Conservation (phyloP, 2,888 invertebrate species). For the Drosophila basisetae region DNA sequence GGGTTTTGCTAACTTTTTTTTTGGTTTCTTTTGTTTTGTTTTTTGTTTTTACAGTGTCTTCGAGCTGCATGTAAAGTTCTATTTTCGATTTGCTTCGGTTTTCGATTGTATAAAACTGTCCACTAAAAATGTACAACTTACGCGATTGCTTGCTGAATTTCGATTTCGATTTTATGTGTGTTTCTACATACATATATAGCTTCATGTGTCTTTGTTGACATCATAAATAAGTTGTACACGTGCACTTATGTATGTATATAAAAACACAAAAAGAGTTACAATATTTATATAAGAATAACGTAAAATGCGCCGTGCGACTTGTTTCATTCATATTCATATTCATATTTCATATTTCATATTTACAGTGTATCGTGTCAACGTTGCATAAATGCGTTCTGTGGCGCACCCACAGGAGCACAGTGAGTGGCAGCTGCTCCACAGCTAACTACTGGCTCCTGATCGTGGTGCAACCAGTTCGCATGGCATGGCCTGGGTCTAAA, state of each 20-base stretch:
- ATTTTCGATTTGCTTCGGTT: conserved; percentile 12
- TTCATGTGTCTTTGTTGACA: conserved; percentile 11
- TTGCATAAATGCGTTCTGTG: conserved; percentile 26
- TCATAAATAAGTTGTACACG: conserved; percentile 1
- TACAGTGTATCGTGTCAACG: conserved; percentile 39
- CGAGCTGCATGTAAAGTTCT: conserved; percentile 12
- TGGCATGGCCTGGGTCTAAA: background rate
- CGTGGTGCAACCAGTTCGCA: background rate
- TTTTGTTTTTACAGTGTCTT: conserved; percentile 44
- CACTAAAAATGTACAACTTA: conserved; percentile 70
- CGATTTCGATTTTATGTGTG: conserved; percentile 19
- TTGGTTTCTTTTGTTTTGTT: background rate
- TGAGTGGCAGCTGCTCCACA: conserved; percentile 6
- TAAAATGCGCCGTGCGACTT: conserved; percentile 28
- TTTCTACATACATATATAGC: conserved; percentile 23
- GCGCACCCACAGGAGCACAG: conserved; percentile 1
- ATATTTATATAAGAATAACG: conserved; percentile 69
- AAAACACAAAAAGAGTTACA: conserved; percentile 65
- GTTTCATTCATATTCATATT: background rate
- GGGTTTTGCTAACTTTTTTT: conserved; percentile 19
- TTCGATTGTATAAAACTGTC: conserved; percentile 64
- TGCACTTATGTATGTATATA: conserved; percentile 20
- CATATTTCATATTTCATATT: conserved; percentile 30
- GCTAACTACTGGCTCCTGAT: background rate
- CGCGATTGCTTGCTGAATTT: conserved; percentile 71